These are phyloP conservation scores for Schizotus pectinicornis DNA, from an alignment of 2,888 invertebrate species.

Conservation along the genomic window DNA sequence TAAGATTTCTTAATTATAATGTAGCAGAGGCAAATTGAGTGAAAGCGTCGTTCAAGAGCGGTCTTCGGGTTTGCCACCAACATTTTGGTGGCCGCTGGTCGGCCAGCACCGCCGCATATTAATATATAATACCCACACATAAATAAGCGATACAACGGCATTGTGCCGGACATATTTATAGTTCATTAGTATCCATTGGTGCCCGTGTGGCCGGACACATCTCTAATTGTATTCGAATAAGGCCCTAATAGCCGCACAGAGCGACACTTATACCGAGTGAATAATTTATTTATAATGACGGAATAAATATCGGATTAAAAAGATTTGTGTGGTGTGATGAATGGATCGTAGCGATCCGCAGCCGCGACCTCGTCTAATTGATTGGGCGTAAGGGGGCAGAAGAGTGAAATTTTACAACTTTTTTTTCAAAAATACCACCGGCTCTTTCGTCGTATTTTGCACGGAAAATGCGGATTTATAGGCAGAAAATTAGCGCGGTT, in stretches of 20 bases:
- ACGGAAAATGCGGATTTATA: constrained; percentile 56
- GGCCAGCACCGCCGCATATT: constrained; percentile 44
- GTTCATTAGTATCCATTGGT: constrained; percentile 58
- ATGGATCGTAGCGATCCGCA: constrained; percentile 38
- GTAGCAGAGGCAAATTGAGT: too few species aligned
- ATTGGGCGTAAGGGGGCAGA: constrained; percentile 35
- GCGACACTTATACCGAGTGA: constrained; percentile 53
- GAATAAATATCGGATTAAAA: constrained; percentile 60
- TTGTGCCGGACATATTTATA: constrained; percentile 58
- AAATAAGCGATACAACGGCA: constrained; percentile 58
- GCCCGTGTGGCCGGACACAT: constrained; percentile 57
- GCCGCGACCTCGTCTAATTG: constrained; percentile 41
- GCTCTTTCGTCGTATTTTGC: constrained; percentile 37
- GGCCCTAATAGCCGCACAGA: constrained; percentile 56
- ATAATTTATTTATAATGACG: constrained; percentile 60
- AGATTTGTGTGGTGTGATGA: constrained; percentile 59
- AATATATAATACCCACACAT: constrained; percentile 57
- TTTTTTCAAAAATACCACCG: constrained; percentile 25
- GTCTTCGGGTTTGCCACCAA: neutral
- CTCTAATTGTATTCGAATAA: constrained; percentile 60
- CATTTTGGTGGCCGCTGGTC: constrained; percentile 29
- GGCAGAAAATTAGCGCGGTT: constrained; percentile 57
- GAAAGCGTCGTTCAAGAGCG: too few species aligned
- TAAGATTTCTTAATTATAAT: too few species aligned
- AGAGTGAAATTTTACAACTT: constrained; percentile 24